These are phyloP conservation scores for Neocrepidodera transversa DNA, from an alignment of 2,888 invertebrate genomes.

Conservation along the genomic window DNA sequence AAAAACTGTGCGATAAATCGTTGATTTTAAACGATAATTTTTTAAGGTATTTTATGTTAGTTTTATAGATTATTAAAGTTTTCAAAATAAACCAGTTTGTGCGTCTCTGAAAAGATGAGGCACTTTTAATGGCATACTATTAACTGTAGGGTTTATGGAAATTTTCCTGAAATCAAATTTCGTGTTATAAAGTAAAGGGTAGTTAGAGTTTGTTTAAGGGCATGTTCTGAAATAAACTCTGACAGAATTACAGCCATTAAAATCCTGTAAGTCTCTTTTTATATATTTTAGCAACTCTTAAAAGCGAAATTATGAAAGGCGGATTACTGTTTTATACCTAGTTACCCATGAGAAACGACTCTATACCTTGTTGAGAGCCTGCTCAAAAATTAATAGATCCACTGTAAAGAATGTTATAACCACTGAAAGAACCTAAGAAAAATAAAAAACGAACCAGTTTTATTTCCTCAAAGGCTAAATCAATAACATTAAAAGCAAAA, in stretches of 20 bases:
- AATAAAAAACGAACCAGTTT: neutral
- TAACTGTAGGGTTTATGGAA: conserved; percentile 22
- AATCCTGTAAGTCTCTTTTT: conserved; percentile 19
- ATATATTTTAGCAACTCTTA: conserved; percentile 28
- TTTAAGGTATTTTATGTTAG: conserved; percentile 1
- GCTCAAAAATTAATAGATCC: conserved; percentile 19
- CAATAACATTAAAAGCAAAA: neutral
- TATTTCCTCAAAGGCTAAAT: neutral
- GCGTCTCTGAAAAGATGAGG: conserved; percentile 21
- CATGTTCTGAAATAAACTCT: conserved; percentile 21
- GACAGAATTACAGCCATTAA: conserved; percentile 25
- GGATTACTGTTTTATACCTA: conserved; percentile 20
- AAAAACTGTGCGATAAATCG: too few species aligned
- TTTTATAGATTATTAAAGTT: conserved; percentile 21
- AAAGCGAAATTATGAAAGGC: conserved; percentile 19
- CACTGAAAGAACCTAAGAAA: neutral
- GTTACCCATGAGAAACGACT: conserved; percentile 17
- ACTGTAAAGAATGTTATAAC: conserved; percentile 4
- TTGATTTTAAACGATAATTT: too few species aligned
- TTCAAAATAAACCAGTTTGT: conserved; percentile 8
- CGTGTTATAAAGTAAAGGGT: conserved; percentile 25
- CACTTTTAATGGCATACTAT: conserved; percentile 17
- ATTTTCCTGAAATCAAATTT: conserved; percentile 26
- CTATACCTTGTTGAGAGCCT: conserved; percentile 19
- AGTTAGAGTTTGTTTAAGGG: conserved; percentile 20